Evolutionary conservation across 1,140 invertebrate species (phyloP).

Genomic region (Drosophila pseudoananassae): DNA sequence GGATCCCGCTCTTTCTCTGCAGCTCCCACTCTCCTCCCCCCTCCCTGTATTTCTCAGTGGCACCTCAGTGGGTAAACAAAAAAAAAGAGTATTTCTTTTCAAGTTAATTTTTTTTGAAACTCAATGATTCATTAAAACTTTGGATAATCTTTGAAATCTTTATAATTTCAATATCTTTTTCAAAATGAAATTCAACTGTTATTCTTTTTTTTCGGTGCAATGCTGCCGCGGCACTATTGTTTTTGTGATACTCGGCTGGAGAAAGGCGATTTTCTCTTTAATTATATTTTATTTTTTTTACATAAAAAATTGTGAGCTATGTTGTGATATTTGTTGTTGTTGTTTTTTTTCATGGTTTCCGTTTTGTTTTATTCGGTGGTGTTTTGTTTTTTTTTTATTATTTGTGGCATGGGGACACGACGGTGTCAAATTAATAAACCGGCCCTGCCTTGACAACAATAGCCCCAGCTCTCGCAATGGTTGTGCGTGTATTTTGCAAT

Average conservation of each 20-base stretch:
- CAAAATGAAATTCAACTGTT: neutral
- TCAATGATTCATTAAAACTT: neutral
- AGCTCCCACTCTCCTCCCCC: constrained; percentile 10
- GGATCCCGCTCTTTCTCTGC: constrained; percentile 54
- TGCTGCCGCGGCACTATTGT: constrained; percentile 69
- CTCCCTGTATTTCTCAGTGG: constrained; percentile 8
- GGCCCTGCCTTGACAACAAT: constrained; percentile 56
- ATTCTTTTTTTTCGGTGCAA: neutral
- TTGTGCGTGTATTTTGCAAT: constrained; percentile 51
- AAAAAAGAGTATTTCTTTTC: neutral
- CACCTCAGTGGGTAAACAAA: constrained; percentile 12
- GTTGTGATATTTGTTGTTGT: constrained; percentile 38
- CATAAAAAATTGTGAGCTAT: constrained; percentile 66
- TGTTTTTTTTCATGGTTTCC: constrained; percentile 60
- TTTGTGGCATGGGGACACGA: constrained; percentile 52
- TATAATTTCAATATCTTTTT: no score
- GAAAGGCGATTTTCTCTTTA: constrained; percentile 82
- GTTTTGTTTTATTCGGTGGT: constrained; percentile 58
- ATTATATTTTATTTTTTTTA: constrained; percentile 82
- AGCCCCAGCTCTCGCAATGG: neutral
- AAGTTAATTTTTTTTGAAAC: neutral
- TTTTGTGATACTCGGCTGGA: constrained; percentile 74
- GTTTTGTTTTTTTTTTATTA: constrained; percentile 25
- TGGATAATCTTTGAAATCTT: no score
- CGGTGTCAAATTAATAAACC: constrained; percentile 81